Evolutionary conservation across 2,797 vertebrate genomes (phyloP).

Genomic region (Odontamblyopus rebecca): DNA sequence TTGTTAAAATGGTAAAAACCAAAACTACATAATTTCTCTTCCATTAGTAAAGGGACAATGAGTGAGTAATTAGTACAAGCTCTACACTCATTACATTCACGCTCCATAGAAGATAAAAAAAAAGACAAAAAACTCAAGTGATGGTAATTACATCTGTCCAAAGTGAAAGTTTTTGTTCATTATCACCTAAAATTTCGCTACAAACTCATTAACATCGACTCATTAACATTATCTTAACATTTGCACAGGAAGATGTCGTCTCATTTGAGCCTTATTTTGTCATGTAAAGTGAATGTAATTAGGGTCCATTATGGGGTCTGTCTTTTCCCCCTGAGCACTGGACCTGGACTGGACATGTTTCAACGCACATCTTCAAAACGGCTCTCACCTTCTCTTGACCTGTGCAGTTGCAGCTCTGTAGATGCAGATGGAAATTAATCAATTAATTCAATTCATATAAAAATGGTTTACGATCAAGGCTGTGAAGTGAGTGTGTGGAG

Average conservation of each 20-base stretch:
- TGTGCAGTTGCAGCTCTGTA: too few species aligned
- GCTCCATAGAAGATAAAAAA: not conserved
- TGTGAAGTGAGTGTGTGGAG: too few species aligned
- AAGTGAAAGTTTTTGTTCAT: not conserved
- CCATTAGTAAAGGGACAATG: not conserved
- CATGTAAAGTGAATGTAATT: not conserved
- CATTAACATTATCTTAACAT: conserved; percentile 2
- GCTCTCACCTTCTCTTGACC: too few species aligned
- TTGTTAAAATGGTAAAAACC: too few species aligned
- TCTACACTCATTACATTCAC: not conserved
- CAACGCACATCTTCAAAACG: not conserved
- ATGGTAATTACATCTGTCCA: not conserved
- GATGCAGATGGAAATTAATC: too few species aligned
- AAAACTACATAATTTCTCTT: not conserved
- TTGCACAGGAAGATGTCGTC: not conserved
- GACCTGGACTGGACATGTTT: not conserved
- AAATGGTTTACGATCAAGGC: too few species aligned
- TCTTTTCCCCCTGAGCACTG: not conserved
- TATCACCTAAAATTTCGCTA: not conserved
- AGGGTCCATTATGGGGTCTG: not conserved
- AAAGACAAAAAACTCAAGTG: not conserved
- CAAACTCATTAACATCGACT: not conserved
- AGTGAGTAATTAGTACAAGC: not conserved
- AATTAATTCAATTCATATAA: too few species aligned
- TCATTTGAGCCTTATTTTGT: conserved; percentile 5